Base-by-base conservation (phyloP, 1,140 invertebrate species). In the Eupristina koningsbergeri region DNA sequence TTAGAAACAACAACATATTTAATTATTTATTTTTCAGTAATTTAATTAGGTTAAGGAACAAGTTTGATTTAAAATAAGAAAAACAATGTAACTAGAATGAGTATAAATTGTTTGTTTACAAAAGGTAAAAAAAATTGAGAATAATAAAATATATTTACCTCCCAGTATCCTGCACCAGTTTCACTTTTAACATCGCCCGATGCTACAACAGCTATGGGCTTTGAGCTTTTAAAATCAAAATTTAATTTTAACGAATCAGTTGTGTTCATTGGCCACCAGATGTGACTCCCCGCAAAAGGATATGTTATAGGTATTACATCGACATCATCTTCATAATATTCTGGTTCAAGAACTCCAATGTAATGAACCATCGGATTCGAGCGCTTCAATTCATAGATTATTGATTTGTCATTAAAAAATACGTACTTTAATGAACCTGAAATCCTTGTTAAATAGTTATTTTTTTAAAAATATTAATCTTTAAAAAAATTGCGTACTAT, bases 231-330 rank as follows among this genome's bases (percentile, higher is more conserved):
- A 89, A 98, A 98, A 89, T 97, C 96, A 91, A 98, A 97, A 89
- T 95, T 95, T 69, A 98, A 92, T 87, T 95, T 95, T 81, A 98
- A 93, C 81, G 94, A 94, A 86, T 95, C 94, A 58, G 93, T 95
- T 80, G 94, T 94, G 89, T 95, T 94, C 87, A 95, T 94, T 39
- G 96, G 95, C 95, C 96, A 96, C 95, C 96, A 96, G 90, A 98
- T 96, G 90, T 97, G 96, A 80, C 96, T 97, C 64, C 96, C 96
- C 61, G 96, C 95, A 89, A 97, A 97, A 26, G 97, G 97, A 93
- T 98, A 98, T 39, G 97, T 98, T 84, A 98, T 96, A 17, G 97
- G 97, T 88, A 98, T 97, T 39, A 97, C 95, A 88, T 96, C 95
- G 17, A 98, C 96, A 90, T 97, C 95, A 64, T 95, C 94, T 89